phyloP scores from a whole-genome alignment of 37 sponge, comb jelly and placozoan species.

The Cladorhizidae sp. region DNA sequence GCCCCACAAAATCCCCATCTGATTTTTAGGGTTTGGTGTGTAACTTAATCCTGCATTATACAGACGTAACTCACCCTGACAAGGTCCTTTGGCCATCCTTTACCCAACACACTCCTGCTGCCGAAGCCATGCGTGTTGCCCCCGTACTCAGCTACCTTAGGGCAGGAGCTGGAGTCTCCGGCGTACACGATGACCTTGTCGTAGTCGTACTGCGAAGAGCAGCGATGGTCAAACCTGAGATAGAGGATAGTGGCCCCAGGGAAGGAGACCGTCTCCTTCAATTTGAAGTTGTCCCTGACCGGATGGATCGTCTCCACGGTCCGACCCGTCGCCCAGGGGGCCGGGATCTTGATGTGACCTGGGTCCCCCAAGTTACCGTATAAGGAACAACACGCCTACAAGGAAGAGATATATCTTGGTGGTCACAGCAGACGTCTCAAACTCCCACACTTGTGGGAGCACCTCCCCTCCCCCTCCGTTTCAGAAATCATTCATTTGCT shows the following conservation, averaged over 20 bases:
- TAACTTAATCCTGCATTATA: too few relatives aligned
- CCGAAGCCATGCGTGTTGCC: conserved; percentile 96
- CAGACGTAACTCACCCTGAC: conserved; percentile 52
- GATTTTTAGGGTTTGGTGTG: too few relatives aligned
- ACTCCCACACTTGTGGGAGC: too few relatives aligned
- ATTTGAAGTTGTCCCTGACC: conserved; percentile 95
- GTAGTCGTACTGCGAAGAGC: conserved; percentile 93
- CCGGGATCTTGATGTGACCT: conserved; percentile 64
- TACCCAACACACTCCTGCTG: conserved; percentile 85
- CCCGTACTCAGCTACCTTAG: conserved; percentile 88
- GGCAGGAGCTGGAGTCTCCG: conserved; percentile 52
- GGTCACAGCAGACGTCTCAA: too few relatives aligned
- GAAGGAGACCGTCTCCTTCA: conserved; percentile 92
- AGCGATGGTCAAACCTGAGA: conserved; percentile 91
- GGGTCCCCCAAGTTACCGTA: conserved; percentile 39
- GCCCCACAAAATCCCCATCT: not conserved
- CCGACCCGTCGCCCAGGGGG: conserved; percentile 92
- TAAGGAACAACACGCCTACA: conserved; percentile 42
- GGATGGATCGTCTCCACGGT: conserved; percentile 94
- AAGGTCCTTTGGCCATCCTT: conserved; percentile 92
- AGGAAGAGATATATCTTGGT: not conserved
- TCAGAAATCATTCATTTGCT: too few relatives aligned
- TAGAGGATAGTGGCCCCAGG: conserved; percentile 92
- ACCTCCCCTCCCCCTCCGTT: too few relatives aligned
- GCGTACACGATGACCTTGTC: conserved; percentile 91